These are phyloP conservation scores for Leptobrachium ailaonicum DNA, from an alignment of 2,113 vertebrate species.

Conservation along the genomic window DNA sequence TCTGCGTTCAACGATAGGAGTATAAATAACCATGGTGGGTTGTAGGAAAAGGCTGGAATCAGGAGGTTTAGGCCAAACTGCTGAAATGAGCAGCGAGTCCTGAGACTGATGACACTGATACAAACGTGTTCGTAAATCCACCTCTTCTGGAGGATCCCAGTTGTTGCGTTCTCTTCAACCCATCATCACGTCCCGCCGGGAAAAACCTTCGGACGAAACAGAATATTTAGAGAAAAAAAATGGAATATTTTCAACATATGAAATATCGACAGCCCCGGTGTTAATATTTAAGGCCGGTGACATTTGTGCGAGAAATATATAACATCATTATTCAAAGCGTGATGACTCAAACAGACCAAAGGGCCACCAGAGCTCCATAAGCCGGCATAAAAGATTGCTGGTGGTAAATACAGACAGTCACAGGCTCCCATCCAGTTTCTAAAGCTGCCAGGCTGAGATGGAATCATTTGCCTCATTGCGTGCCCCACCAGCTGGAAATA, in stretches of 20 bases:
- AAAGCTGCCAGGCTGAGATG: constrained; percentile 11
- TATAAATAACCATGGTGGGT: not conserved
- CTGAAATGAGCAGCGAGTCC: not conserved
- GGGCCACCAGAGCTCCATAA: constrained; percentile 2
- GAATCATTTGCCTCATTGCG: constrained; percentile 39
- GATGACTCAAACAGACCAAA: constrained; percentile 8
- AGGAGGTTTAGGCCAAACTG: not conserved
- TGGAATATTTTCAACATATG: not conserved
- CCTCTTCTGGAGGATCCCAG: not conserved
- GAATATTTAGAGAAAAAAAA: not conserved
- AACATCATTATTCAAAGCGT: constrained; percentile 18
- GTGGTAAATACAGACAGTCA: not conserved
- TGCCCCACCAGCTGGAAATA: constrained; percentile 33
- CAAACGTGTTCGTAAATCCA: not conserved
- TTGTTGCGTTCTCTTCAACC: not conserved
- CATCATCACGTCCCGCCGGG: not conserved
- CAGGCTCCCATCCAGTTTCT: not conserved
- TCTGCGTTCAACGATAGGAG: not conserved
- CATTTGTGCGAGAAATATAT: not conserved
- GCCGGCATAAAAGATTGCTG: not conserved
- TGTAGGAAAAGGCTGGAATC: not conserved
- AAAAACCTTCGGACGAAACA: not conserved
- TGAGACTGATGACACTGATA: not conserved
- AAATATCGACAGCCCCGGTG: not conserved
- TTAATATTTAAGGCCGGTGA: not conserved